Base-by-base conservation (phyloP, 2,113 vertebrate genomes). In the Anas platyrhynchos region DNA sequence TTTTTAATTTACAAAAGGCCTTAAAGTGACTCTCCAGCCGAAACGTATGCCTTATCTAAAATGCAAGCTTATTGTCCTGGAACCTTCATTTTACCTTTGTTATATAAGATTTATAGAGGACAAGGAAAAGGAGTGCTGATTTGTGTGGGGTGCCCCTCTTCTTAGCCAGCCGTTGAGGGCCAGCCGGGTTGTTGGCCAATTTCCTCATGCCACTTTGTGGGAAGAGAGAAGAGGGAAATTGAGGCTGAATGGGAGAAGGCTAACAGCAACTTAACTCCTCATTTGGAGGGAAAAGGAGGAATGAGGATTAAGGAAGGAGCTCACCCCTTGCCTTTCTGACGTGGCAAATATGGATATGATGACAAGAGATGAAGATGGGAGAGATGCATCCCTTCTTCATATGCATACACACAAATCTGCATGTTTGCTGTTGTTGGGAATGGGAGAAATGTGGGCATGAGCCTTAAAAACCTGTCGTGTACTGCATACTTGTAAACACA, bases 351-450 rank as follows among this genome's bases (percentile, higher is more conserved):
- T 20, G 52, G 23, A 10, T 68, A 5, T 44, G 7, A 8, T 63
- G 36, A 26, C 12, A 48, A 86, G 67, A 83, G 74, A 66, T 7
- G 4, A 69, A 54, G 41, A 36, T 65, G 43, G 32, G 43, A 52
- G 61, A 74, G 63, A 82, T 59, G 8, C 29, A 25, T 69, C 50
- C 11, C 21, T 91, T 93, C 25, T 7, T 76, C 54, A 31, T 66
- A n/a, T 4, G 7, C 21, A 8, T 48, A 3, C 18, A 77, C 16
- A 44, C 16, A 80, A 58, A 69, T 17, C 44, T 0, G 0, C 2
- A 0, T 4, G 3, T 93, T 88, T 68, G n/a, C 48, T 26, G 61
- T 82, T 71, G 20, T 52, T 23, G n/a, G 18, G 10, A 26, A 14
- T 63, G 22, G 17, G n/a, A 93, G 21, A 41, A 44, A 44, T n/a